A percentile compares a stretch with the other conserved stretches of the same genome.
These are phyloP conservation scores for Irena cyanogastra DNA, from an alignment of 2,113 vertebrate species.

Conservation along the genomic window DNA sequence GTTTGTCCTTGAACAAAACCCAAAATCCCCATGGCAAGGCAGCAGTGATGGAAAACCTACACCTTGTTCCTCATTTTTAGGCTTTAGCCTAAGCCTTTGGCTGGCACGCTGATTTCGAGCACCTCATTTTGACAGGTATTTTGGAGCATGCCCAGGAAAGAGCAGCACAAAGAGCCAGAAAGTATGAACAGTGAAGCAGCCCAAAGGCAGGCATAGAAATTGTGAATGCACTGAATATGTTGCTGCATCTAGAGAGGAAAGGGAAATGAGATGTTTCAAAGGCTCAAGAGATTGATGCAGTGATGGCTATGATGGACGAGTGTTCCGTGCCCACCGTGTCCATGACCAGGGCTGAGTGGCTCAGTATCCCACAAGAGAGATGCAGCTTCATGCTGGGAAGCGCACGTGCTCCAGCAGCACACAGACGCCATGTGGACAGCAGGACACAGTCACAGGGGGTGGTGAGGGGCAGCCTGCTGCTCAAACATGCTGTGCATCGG, in stretches of 20 bases:
- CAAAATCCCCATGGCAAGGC: neutral
- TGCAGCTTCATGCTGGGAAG: neutral
- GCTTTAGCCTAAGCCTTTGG: neutral
- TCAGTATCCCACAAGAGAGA: neutral
- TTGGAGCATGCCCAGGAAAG: neutral
- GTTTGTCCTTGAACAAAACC: neutral
- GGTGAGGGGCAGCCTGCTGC: neutral
- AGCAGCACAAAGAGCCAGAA: neutral
- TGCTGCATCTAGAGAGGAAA: neutral
- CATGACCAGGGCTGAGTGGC: neutral
- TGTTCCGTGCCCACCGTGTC: neutral
- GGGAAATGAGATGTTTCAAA: neutral
- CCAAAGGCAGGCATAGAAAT: neutral
- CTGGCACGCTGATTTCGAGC: neutral
- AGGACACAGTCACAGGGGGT: neutral
- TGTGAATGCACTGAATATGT: neutral
- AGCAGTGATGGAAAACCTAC: neutral
- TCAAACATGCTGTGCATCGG: fast-evolving
- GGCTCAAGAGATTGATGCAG: neutral
- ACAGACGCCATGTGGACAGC: fast-evolving
- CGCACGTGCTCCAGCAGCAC: neutral
- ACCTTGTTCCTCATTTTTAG: neutral
- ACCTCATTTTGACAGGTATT: neutral
- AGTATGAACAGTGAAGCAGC: neutral
- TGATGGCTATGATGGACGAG: fast-evolving